Conservation (phyloP, 2,113 vertebrate genomes). For the Neolamprologus hecqui region DNA sequence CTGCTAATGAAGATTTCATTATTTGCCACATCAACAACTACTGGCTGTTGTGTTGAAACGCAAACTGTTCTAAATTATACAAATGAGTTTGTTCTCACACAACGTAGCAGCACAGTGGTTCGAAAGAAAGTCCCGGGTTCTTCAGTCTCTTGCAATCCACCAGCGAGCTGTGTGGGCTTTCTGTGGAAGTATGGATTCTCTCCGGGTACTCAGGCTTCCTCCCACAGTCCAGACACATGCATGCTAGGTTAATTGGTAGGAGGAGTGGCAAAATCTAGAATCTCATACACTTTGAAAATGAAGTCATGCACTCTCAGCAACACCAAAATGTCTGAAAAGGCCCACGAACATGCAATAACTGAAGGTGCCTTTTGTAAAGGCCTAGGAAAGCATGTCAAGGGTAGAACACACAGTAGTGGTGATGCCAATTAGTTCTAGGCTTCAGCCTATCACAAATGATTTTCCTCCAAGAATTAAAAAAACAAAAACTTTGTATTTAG, state of each 20-base stretch:
- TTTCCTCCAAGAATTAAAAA: neutral
- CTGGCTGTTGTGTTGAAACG: neutral
- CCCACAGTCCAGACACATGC: neutral
- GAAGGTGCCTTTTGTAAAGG: neutral
- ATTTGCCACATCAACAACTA: neutral
- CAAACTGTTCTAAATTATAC: neutral
- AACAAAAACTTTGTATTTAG: neutral
- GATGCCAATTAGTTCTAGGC: neutral
- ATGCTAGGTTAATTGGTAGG: neutral
- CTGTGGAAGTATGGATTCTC: neutral
- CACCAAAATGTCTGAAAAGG: neutral
- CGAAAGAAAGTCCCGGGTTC: rapidly evolving
- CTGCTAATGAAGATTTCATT: neutral
- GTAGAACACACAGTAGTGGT: neutral
- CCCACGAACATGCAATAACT: neutral
- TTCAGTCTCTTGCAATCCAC: neutral
- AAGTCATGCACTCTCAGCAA: neutral
- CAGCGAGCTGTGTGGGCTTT: neutral
- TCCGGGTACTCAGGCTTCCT: neutral
- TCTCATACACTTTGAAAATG: neutral
- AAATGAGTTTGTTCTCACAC: neutral
- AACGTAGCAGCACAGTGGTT: neutral
- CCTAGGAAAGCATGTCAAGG: neutral
- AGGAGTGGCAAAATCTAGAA: neutral
- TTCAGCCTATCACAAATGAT: neutral